Conservation (phyloP, 2,888 invertebrate species). For the Parapristionchus giblindavisi region DNA sequence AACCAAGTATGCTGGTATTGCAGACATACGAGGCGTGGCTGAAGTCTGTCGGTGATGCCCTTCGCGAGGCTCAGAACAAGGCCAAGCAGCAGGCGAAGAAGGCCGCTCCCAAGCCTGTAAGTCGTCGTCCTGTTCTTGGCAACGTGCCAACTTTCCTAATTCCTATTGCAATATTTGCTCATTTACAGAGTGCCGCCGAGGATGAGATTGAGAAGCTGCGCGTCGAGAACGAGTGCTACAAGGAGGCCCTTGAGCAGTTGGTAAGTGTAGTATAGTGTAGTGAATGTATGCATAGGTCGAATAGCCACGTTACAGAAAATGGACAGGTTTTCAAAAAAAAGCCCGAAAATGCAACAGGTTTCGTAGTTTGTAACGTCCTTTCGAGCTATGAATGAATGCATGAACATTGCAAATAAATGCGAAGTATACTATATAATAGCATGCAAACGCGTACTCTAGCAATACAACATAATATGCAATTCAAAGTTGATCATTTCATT, state of each 20-base stretch:
- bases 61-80: conserved; percentile 16
- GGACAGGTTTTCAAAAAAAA: no score
- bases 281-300: background rate
- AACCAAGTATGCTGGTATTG: background rate
- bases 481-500: background rate
- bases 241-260: conserved; percentile 5
- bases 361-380: no score
- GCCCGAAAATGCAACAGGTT: no score
- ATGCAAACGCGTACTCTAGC: background rate
- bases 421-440: no score
- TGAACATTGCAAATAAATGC: no score
- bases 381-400: background rate
- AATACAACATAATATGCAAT: background rate
- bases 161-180: background rate
- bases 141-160: background rate
- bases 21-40: conserved; percentile 33
- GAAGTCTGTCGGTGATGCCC: background rate
- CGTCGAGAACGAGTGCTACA: conserved; percentile 15
- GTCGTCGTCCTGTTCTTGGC: background rate
- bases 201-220: conserved; percentile 22
- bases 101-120: background rate
- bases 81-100: conserved; percentile 17
- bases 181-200: background rate
- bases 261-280: background rate
- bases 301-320: background rate